Conservation (phyloP, 1,140 invertebrate species). For the Drosophila bocqueti region DNA sequence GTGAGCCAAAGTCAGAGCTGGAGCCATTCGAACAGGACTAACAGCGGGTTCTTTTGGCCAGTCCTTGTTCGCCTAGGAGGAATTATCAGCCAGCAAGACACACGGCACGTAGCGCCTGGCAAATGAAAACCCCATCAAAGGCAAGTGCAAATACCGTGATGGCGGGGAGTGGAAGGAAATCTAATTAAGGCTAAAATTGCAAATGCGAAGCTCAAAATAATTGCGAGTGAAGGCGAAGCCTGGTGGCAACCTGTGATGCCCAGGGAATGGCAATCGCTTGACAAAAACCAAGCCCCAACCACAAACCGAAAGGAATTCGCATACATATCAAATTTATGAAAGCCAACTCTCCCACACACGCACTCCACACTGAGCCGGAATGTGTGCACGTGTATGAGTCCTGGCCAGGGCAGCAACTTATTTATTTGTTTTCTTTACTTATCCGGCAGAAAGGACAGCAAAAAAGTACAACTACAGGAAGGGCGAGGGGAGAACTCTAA, state of each 20-base stretch:
- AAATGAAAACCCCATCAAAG: slow-evolving; percentile 43
- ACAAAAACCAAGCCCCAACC: slow-evolving; percentile 35
- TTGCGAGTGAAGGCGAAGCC: slow-evolving; percentile 17
- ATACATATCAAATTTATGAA: slow-evolving; percentile 50
- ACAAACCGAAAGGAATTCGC: slow-evolving; percentile 35
- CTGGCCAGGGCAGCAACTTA: slow-evolving; percentile 24
- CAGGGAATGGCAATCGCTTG: slow-evolving; percentile 21
- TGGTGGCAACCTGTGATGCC: slow-evolving; percentile 2
- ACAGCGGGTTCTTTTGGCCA: slow-evolving; percentile 26
- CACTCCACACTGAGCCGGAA: not conserved
- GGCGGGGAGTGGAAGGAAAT: slow-evolving; percentile 6
- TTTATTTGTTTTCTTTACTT: slow-evolving; percentile 48
- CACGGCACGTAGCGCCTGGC: slow-evolving; percentile 6
- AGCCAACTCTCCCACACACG: slow-evolving; percentile 10
- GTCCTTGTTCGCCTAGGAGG: slow-evolving; percentile 21
- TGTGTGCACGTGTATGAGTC: slow-evolving; percentile 3
- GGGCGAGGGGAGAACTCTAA: slow-evolving; percentile 9
- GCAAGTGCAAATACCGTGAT: slow-evolving; percentile 30
- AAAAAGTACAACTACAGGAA: slow-evolving; percentile 21
- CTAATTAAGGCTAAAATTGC: slow-evolving; percentile 37
- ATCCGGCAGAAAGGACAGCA: slow-evolving; percentile 14
- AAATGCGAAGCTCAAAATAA: slow-evolving; percentile 37
- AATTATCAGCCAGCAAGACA: slow-evolving; percentile 41
- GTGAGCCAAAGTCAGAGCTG: slow-evolving; percentile 4
- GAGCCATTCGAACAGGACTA: slow-evolving; percentile 1